Evolutionary conservation across 1,140 invertebrate genomes (phyloP).

Genomic region (Antheraea pernyi): DNA sequence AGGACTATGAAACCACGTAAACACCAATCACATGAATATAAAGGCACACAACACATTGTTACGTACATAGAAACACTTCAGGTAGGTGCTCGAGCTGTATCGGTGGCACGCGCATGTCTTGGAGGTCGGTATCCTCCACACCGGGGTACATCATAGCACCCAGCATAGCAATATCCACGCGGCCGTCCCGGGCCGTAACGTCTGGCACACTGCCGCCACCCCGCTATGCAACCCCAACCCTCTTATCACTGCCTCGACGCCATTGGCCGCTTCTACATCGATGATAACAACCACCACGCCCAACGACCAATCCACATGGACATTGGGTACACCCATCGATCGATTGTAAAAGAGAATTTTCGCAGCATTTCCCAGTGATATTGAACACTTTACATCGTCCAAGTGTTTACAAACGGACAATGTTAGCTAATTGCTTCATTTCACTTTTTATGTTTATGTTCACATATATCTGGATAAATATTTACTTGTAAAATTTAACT

Average conservation of each 20-base stretch:
- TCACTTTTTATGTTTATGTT: constrained; percentile 13
- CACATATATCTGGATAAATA: not conserved
- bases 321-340: constrained; percentile 61
- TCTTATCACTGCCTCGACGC: constrained; percentile 58
- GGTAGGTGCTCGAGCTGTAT: constrained; percentile 86
- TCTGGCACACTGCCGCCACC: constrained; percentile 63
- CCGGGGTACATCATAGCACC: constrained; percentile 77
- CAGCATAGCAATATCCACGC: constrained; percentile 61
- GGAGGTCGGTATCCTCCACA: constrained; percentile 69
- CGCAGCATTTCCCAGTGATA: constrained; percentile 54
- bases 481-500: too few species aligned
- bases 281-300: constrained; percentile 71
- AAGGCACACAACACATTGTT: constrained; percentile 39
- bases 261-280: constrained; percentile 62
- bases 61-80: constrained; percentile 87
- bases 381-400: constrained; percentile 57
- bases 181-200: constrained; percentile 59
- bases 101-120: constrained; percentile 82
- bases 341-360: constrained; percentile 65
- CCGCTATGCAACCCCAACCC: constrained; percentile 62
- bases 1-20: constrained; percentile 5
- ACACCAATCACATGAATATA: constrained; percentile 31
- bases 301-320: constrained; percentile 57
- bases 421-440: constrained; percentile 7
- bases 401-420: constrained; percentile 36